These are phyloP conservation scores for Circaetus gallicus DNA, from an alignment of 2,113 vertebrate genomes.

Conservation along the genomic window DNA sequence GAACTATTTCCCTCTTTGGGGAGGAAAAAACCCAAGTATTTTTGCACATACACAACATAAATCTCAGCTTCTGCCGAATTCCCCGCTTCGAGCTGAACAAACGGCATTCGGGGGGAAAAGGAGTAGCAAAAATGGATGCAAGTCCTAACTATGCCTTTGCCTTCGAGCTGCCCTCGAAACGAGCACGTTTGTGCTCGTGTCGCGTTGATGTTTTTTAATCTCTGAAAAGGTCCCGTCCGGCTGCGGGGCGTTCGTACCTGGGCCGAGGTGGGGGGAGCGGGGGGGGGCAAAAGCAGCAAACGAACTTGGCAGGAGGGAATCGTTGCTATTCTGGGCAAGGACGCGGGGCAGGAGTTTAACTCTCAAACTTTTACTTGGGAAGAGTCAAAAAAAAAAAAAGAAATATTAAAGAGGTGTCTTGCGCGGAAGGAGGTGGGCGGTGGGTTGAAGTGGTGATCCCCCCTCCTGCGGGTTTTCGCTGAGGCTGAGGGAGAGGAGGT, in stretches of 20 bases:
- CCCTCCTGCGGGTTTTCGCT: neutral
- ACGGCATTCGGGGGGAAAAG: neutral
- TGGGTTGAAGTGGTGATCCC: neutral
- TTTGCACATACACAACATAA: neutral
- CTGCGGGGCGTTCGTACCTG: neutral
- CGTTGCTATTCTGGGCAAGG: neutral
- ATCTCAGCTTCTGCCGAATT: neutral
- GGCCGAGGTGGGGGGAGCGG: neutral
- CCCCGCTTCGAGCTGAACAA: neutral
- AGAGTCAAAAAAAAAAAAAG: neutral
- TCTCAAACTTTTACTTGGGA: neutral
- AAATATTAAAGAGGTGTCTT: neutral
- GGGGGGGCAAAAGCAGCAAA: neutral
- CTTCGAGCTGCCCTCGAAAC: neutral
- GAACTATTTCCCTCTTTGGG: neutral
- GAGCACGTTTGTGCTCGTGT: neutral
- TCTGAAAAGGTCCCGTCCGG: neutral
- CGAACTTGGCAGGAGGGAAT: neutral
- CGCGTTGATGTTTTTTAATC: neutral
- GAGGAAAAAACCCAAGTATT: rapidly evolving
- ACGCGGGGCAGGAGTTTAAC: neutral
- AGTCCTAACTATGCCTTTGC: neutral
- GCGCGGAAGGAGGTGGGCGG: neutral
- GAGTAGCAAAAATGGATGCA: neutral
- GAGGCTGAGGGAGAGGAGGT: neutral